Percentiles rank a stretch among this genome's conserved stretches.
Evolutionary conservation across 2,888 invertebrate genomes (phyloP).

Genomic region (Mimumesa dahlbomi): DNA sequence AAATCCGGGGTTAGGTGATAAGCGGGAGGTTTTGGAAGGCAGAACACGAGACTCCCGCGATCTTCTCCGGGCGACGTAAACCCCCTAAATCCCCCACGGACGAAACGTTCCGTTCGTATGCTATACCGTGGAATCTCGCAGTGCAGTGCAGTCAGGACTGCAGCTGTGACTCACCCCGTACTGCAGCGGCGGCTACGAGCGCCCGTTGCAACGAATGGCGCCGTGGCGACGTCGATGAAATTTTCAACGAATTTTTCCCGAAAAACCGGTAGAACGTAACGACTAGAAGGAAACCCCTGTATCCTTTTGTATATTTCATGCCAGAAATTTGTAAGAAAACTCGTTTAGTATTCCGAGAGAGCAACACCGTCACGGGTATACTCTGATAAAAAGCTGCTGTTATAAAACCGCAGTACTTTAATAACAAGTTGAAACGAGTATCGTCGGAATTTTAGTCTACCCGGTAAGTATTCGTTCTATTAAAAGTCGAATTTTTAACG

Average conservation of each 20-base stretch:
- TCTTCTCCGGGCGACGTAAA: constrained; percentile 52
- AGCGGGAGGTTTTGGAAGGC: constrained; percentile 45
- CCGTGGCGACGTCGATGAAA: constrained; percentile 51
- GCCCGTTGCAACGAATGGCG: constrained; percentile 46
- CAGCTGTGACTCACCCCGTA: constrained; percentile 55
- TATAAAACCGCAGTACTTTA: not conserved
- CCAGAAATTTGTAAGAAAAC: constrained; percentile 41
- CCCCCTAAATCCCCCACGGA: constrained; percentile 56
- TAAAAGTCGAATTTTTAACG: not conserved
- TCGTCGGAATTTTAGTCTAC: not conserved
- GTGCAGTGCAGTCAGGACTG: constrained; percentile 46
- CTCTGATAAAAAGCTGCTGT: not conserved
- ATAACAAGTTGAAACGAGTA: not conserved
- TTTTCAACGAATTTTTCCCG: constrained; percentile 56
- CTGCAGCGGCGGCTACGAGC: constrained; percentile 31
- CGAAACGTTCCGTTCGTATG: constrained; percentile 42
- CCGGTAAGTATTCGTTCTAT: not conserved
- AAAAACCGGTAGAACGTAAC: constrained; percentile 3
- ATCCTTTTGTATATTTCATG: constrained; percentile 32
- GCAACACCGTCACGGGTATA: not conserved
- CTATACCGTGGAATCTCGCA: constrained; percentile 32
- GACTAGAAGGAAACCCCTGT: not conserved
- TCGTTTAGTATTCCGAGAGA: constrained; percentile 3
- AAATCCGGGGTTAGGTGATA: constrained; percentile 30
- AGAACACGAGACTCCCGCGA: constrained; percentile 40